Base-by-base conservation (phyloP, 2,888 invertebrate genomes). In the Cremastobaeus sp. region DNA sequence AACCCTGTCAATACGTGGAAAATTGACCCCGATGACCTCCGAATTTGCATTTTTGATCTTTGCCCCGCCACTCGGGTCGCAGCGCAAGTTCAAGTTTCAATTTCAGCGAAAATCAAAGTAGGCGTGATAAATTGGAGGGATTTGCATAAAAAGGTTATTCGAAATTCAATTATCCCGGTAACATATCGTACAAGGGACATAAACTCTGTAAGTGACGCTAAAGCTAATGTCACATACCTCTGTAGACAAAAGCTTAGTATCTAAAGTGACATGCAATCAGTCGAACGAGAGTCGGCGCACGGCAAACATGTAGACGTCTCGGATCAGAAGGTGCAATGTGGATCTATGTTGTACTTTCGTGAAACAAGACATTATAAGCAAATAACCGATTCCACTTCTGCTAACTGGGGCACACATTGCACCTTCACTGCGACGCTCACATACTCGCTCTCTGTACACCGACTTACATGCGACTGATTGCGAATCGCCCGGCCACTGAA, bases 351-450 rank as follows among this genome's bases (percentile, higher is more conserved):
- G 71, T 64, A 71, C 71, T 64, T 71, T 71, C 71, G 57, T 65
- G 59, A 65, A 71, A 71, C 71, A 64, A 71, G 71, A 71, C 71
- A 71, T 71, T 71, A 71, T 71, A 64, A 57, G 64, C 64, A 71
- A 71, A 71, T 71, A 71, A 71, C 64, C 32, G 71, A 71, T 64
- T 59, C 65, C 59, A 52, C 65, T 57, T 52, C 45, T 65, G 65
- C 59, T 48, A 72, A 72, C 71, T 65, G 52, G 59, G 59, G 65
- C 59, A 65, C 65, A 72, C 52, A 59, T 60, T 72, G 52, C 60
- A 66, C 72, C 65, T 65, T 47, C 54, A 66, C 54, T 34, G 37
- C 59, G 43, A 59, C 65, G 59, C 59, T 54, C 72, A 59, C 65
- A 65, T 65, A 50, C 52, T 28, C 48, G 47, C 47, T 59, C 28